These are phyloP conservation scores for Solenodon paradoxus DNA, from an alignment of 2,113 vertebrate species.

Conservation along the genomic window DNA sequence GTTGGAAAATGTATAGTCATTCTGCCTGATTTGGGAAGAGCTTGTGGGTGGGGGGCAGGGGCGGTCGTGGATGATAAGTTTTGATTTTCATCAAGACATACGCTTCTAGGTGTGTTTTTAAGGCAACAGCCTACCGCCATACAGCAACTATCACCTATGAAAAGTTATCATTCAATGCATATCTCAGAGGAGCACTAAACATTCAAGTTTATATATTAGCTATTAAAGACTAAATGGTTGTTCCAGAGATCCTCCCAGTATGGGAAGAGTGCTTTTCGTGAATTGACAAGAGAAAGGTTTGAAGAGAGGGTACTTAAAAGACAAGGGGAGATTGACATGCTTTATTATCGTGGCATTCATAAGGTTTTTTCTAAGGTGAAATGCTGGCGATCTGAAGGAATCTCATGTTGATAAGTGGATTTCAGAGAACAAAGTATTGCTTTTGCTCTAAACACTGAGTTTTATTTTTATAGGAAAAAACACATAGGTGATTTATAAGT, in stretches of 20 bases:
- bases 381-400: constrained; percentile 28
- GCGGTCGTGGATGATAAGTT: neutral
- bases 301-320: constrained; percentile 62
- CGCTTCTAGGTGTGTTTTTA: neutral
- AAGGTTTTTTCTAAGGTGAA: constrained; percentile 26
- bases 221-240: constrained; percentile 67
- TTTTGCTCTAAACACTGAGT: neutral
- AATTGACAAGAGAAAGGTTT: constrained; percentile 50
- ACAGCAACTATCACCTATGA: neutral
- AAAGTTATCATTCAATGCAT: constrained; percentile 35
- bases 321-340: neutral
- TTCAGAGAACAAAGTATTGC: neutral
- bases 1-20: neutral
- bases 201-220: constrained; percentile 46
- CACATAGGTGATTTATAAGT: constrained; percentile 15
- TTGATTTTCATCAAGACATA: neutral
- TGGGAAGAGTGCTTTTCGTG: constrained; percentile 62
- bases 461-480: constrained; percentile 37
- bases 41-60: neutral
- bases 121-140: neutral
- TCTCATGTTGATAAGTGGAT: neutral
- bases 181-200: constrained; percentile 56
- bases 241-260: constrained; percentile 38
- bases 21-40: neutral
- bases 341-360: constrained; percentile 38